Evolutionary conservation across 1,140 invertebrate species (phyloP), one percentile per base, ranked within the genome.

Genomic region (Nylanderia fulva): DNA sequence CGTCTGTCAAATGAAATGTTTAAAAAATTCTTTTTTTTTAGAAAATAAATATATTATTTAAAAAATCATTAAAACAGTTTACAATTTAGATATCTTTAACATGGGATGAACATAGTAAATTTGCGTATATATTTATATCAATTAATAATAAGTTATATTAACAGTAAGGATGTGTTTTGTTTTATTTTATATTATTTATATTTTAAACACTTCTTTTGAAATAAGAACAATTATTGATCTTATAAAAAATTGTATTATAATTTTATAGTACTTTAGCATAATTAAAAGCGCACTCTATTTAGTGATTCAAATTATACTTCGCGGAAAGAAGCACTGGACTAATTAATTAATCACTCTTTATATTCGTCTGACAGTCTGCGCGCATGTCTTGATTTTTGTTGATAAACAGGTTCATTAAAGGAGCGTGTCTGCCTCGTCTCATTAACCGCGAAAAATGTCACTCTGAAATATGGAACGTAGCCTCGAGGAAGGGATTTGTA

Each of bases 261-360:
- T 36, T 54, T 72, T 39, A 39, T 6, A 72, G 24, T 56, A 42
- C 24, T 75, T 75, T 33, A n/a, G 0, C 15, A 60, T 18, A 11
- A n/a, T n/a, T n/a, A 33, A 74, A 4, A 39, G 11, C 58, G 18
- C 27, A 3, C 45, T 48, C 45, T 33, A 4, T 64, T 48, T 48
- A 27, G 3, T 33, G 11, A 48, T 13, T 48, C 3, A 18, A 33
- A 2, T 58, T 58, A 60, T 74, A 9, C 18, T 48, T 42, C 18
- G 18, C 13, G 90, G 88, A 90, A 91, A 88, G 79, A 52, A 86
- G 64, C 52, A 33, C 82, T n/a, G n/a, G n/a, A 86, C 76, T 33
- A 33, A 66, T 85, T 93, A 92, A 93, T 93, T 92, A 93, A 92
- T 91, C 85, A 85, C 66, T 91, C 88, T 91, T 92, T 92, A 91